phyloP scores from a whole-genome alignment of 2,113 vertebrate genomes.

The Vicugna pacos region DNA sequence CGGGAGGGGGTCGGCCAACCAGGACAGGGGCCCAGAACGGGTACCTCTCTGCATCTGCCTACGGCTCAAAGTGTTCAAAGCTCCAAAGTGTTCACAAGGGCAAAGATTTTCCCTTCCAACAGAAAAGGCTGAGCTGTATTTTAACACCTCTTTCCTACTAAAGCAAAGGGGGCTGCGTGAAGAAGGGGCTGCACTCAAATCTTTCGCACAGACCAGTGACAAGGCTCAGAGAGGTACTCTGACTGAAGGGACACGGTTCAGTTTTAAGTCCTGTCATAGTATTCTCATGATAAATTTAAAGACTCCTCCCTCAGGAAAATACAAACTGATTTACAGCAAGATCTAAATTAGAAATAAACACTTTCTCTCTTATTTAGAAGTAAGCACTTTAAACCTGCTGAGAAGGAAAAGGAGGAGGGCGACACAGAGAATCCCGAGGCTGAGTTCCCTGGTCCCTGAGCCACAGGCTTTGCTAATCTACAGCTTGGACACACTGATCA shows the following conservation, averaged over 20 bases:
- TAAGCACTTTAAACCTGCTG: constrained; percentile 22
- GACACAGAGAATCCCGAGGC: too few relatives aligned
- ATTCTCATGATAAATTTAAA: neutral
- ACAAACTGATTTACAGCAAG: neutral
- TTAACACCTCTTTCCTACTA: constrained; percentile 52
- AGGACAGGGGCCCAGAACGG: neutral
- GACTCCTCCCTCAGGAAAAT: neutral
- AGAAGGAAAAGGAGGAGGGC: neutral
- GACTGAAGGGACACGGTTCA: neutral
- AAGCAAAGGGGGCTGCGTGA: constrained; percentile 1
- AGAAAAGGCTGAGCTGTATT: neutral
- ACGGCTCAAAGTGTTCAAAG: neutral
- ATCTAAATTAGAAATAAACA: neutral
- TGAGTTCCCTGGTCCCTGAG: fast-evolving
- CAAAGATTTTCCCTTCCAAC: neutral
- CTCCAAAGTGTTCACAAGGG: neutral
- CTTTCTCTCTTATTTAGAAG: neutral
- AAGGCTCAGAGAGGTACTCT: neutral
- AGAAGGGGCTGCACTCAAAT: neutral
- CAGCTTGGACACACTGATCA: constrained; percentile 18
- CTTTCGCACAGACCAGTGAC: constrained; percentile 21
- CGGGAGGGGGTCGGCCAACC: neutral
- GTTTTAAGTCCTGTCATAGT: constrained; percentile 36
- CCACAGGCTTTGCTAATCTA: neutral
- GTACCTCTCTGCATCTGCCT: fast-evolving